A percentile compares a stretch with the other conserved stretches of the same genome.
phyloP scores from a whole-genome alignment of 2,888 invertebrate genomes.

The Gandaritis pyraliata region DNA sequence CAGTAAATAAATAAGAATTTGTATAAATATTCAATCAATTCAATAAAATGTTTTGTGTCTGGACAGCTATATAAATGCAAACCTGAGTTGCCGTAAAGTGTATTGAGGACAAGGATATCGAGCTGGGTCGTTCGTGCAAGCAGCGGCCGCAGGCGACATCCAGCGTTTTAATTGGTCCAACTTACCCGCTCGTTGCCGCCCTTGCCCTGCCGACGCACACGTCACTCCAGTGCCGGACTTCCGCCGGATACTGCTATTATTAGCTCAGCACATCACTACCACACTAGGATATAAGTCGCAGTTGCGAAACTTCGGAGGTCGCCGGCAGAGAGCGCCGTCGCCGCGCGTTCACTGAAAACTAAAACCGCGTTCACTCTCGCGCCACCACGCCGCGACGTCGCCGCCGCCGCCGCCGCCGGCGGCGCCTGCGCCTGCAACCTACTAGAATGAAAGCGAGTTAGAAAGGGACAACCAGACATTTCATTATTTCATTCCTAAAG shows the following conservation, averaged over 20 bases:
- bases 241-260: slow-evolving; percentile 57
- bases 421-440: slow-evolving; percentile 49
- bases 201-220: slow-evolving; percentile 55
- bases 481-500: slow-evolving; percentile 69
- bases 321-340: slow-evolving; percentile 74
- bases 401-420: slow-evolving; percentile 36
- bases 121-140: slow-evolving; percentile 54
- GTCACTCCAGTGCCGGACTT: slow-evolving; percentile 54
- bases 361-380: slow-evolving; percentile 68
- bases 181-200: slow-evolving; percentile 63
- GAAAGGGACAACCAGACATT: slow-evolving; percentile 77
- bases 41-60: slow-evolving; percentile 43
- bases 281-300: slow-evolving; percentile 71
- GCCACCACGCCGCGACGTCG: slow-evolving; percentile 44
- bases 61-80: slow-evolving; percentile 66
- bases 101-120: slow-evolving; percentile 80
- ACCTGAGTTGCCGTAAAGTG: slow-evolving; percentile 71
- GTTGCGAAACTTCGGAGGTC: slow-evolving; percentile 72
- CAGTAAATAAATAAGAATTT: slow-evolving; percentile 3
- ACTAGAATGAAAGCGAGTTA: slow-evolving; percentile 72
- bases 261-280: slow-evolving; percentile 73
- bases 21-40: slow-evolving; percentile 24
- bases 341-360: slow-evolving; percentile 80
- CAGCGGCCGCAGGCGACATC: slow-evolving; percentile 50
- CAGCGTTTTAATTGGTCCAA: slow-evolving; percentile 53